Evolutionary conservation across 2,113 vertebrate genomes (phyloP).

Genomic region (Chamaetylas fuelleborni): DNA sequence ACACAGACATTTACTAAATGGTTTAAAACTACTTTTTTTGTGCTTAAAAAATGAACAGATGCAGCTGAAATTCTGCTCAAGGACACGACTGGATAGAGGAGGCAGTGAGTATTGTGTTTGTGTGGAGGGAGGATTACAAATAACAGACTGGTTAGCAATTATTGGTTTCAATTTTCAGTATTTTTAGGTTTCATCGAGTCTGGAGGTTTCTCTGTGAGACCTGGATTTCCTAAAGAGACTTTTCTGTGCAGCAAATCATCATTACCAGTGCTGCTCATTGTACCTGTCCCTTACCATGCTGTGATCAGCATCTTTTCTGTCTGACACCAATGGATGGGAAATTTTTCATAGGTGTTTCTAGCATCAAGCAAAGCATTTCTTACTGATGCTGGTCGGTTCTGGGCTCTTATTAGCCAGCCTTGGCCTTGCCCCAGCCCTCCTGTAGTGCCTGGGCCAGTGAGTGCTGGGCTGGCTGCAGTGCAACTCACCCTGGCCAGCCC

Average conservation of each 20-base stretch:
- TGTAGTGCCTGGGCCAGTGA: accelerated
- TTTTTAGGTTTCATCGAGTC: background rate
- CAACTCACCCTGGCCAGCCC: accelerated
- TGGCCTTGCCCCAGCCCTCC: background rate
- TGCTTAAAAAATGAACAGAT: background rate
- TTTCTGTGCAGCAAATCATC: background rate
- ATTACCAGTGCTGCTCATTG: background rate
- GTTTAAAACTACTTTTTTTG: background rate
- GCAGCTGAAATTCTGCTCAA: background rate
- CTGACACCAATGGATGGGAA: background rate
- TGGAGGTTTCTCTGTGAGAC: background rate
- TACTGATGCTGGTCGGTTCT: background rate
- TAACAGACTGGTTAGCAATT: background rate
- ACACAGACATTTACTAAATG: background rate
- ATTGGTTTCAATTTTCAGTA: background rate
- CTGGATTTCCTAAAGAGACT: background rate
- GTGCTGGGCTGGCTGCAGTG: background rate
- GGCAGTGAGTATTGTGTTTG: background rate
- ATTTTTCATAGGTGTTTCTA: background rate
- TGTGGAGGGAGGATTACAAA: background rate
- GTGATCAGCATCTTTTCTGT: accelerated
- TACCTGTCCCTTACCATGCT: background rate
- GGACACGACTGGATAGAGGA: background rate
- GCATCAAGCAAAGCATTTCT: background rate
- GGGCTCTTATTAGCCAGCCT: background rate